Conservation (phyloP, 2,113 vertebrate species). For the Prionailurus viverrinus region DNA sequence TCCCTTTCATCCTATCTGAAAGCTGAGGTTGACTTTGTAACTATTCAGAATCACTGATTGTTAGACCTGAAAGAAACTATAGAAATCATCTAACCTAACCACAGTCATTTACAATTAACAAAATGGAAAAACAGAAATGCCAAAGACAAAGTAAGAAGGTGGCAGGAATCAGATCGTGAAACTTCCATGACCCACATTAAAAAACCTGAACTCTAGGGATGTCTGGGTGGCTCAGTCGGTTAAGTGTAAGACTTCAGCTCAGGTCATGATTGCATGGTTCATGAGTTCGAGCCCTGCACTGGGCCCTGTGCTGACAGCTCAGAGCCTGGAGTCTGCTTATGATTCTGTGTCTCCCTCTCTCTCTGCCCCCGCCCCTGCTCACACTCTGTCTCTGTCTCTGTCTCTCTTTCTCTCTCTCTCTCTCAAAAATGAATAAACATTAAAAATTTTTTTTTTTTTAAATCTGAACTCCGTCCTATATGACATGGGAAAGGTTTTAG, state of each 20-base stretch:
- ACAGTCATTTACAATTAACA: not conserved
- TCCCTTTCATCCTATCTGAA: conserved; percentile 61
- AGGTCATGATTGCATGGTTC: too few species aligned
- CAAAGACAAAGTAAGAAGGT: not conserved
- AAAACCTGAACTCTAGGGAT: not conserved
- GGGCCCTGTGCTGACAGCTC: too few species aligned
- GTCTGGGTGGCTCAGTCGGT: too few species aligned
- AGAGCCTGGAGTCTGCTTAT: too few species aligned
- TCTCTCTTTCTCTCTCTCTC: too few species aligned
- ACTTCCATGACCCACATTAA: not conserved
- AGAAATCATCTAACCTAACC: conserved; percentile 56
- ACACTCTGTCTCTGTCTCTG: too few species aligned
- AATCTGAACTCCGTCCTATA: not conserved
- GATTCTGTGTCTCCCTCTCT: too few species aligned
- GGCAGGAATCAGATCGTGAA: not conserved
- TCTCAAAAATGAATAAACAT: too few species aligned
- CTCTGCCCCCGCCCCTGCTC: too few species aligned
- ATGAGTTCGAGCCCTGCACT: too few species aligned
- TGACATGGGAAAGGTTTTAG: not conserved
- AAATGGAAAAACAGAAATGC: not conserved
- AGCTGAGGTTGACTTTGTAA: not conserved
- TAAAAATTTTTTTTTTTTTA: too few species aligned
- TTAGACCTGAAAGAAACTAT: conserved; percentile 30
- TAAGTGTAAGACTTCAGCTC: too few species aligned
- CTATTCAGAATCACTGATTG: conserved; percentile 47